Base-by-base conservation (phyloP, 2,113 vertebrate genomes). In the Vulpes vulpes region DNA sequence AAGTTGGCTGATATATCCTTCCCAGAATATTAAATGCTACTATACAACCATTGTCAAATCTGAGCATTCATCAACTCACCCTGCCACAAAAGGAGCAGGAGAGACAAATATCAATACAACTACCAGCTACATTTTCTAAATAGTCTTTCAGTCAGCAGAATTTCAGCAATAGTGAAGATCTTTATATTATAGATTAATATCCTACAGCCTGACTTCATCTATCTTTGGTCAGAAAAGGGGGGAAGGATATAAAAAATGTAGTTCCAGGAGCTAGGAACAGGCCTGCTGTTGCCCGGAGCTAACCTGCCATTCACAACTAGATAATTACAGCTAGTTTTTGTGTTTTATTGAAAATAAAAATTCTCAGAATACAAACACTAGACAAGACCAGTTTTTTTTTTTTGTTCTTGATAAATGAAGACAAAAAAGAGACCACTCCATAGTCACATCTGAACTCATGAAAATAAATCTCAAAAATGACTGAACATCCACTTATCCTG, bases 21-120 rank as follows among this genome's bases (percentile, higher is more conserved):
- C 55, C n/a, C 35, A 76, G 71, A 93, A 78, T 78, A 60, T 64
- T 71, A 97, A 78, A 84, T 90, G 57, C 35, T 62, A 67, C n/a
- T 84, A 69, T 32, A 59, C 27, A 80, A 76, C n/a, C 71, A 81
- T 32, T 38, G 32, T 93, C 53, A 88, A 79, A 20, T 27, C 25
- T 2, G 4, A 74, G 23, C 12, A 60, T 85, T 65, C 73, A 95
- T 89, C 89, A 95, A 20, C 25, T 73, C 49, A 80, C 16, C 11
- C 51, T 53, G 23, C 27, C 38, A 86, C 25, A 35, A 27, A 95
- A 93, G 38, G 12, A 89, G 5, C 14, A n/a, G n/a, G 53, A 86
- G 30, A 89, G 23, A 38, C 43, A 80, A 92, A 96, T 32, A 53
- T n/a, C n/a, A 76, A 15, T 76, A n/a, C 23, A 30, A 55, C 25